These are phyloP conservation scores for Ennomos erosarius DNA, from an alignment of 2,888 invertebrate genomes.

Conservation along the genomic window DNA sequence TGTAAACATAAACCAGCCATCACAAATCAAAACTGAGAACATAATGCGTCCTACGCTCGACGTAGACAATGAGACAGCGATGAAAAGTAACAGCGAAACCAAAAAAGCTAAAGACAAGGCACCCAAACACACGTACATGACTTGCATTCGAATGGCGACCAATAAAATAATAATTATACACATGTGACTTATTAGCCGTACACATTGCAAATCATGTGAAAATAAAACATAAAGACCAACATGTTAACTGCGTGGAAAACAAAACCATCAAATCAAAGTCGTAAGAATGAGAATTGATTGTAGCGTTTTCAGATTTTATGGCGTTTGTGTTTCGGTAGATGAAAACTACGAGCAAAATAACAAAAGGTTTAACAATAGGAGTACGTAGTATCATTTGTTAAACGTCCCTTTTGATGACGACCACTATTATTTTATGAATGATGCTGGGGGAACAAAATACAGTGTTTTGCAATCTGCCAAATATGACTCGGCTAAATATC, in stretches of 20 bases:
- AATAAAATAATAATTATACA: slow-evolving; percentile 84
- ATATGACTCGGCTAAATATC: slow-evolving; percentile 43
- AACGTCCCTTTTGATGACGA: slow-evolving; percentile 82
- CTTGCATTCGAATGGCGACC: slow-evolving; percentile 74
- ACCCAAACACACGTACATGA: slow-evolving; percentile 73
- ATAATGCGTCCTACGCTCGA: slow-evolving; percentile 65
- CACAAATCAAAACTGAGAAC: slow-evolving; percentile 59
- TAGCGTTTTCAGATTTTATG: slow-evolving; percentile 40
- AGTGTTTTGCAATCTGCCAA: slow-evolving; percentile 58
- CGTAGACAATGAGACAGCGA: slow-evolving; percentile 64
- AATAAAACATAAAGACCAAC: slow-evolving; percentile 53
- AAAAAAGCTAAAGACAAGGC: slow-evolving; percentile 58
- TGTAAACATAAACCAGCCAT: slow-evolving; percentile 48
- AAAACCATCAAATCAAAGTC: slow-evolving; percentile 22
- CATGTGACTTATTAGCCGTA: slow-evolving; percentile 82
- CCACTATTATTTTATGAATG: slow-evolving; percentile 83
- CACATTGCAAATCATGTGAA: slow-evolving; percentile 67
- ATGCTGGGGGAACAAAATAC: slow-evolving; percentile 68
- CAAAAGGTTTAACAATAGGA: slow-evolving; percentile 82
- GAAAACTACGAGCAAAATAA: slow-evolving; percentile 71
- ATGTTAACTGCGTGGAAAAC: slow-evolving; percentile 9
- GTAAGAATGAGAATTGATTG: slow-evolving; percentile 41
- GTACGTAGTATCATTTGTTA: slow-evolving; percentile 83
- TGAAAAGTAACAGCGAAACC: slow-evolving; percentile 60
- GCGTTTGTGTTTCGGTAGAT: slow-evolving; percentile 48